Evolutionary conservation across 1,140 invertebrate species (phyloP).

Genomic region (Helicoverpa armigera): DNA sequence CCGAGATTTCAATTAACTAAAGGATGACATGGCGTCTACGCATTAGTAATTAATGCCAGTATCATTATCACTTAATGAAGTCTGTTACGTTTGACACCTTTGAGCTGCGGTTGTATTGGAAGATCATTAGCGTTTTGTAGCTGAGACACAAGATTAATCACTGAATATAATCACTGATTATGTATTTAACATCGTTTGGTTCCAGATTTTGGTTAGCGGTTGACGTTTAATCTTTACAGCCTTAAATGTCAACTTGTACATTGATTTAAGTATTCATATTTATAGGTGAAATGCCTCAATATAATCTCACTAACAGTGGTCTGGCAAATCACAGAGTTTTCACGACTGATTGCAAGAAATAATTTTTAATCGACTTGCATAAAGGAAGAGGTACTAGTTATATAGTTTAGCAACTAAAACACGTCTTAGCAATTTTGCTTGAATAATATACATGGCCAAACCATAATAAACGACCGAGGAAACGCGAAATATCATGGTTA

Average conservation of each 20-base stretch:
- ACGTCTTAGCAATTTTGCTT: not conserved
- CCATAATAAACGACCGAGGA: not conserved
- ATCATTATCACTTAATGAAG: slow-evolving; percentile 38
- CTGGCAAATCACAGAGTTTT: no score
- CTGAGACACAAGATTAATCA: slow-evolving; percentile 3
- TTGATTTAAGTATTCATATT: no score
- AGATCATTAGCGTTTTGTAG: slow-evolving; percentile 17
- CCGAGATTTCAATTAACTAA: slow-evolving; percentile 67
- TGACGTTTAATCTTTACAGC: no score
- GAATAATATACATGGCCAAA: not conserved
- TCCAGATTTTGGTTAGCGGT: not conserved
- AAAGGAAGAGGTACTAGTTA: not conserved
- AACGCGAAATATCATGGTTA: slow-evolving; percentile 36
- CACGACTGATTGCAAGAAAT: no score
- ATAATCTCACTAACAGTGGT: no score
- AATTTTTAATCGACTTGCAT: not conserved
- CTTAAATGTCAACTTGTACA: not conserved
- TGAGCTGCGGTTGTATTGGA: slow-evolving; percentile 19
- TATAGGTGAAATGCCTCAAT: no score
- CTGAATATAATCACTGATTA: slow-evolving; percentile 1
- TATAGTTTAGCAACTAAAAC: not conserved
- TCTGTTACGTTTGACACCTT: slow-evolving; percentile 40
- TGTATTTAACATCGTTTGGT: not conserved
- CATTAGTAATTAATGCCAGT: slow-evolving; percentile 71
- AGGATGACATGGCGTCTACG: slow-evolving; percentile 69